Evolutionary conservation across 2,113 vertebrate species (phyloP).

Genomic region (Pteropus alecto): DNA sequence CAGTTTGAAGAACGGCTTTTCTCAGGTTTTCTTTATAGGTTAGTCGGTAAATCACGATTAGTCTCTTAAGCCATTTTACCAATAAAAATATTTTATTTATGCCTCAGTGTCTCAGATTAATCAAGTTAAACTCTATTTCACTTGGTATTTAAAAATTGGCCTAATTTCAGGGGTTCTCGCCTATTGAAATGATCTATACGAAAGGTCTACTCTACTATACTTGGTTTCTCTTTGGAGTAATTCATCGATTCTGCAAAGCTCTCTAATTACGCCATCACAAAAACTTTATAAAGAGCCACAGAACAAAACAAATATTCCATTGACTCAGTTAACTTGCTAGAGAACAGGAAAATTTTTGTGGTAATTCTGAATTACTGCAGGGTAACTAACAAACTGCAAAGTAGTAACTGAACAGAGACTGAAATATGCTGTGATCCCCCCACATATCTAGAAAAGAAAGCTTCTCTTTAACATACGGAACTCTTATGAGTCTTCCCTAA

Average conservation of each 20-base stretch:
- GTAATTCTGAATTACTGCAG: neutral
- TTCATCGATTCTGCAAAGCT: neutral
- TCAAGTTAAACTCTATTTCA: neutral
- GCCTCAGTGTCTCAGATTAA: neutral
- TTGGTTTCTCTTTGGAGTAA: neutral
- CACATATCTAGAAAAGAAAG: neutral
- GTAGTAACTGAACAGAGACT: neutral
- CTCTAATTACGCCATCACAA: neutral
- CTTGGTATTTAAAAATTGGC: neutral
- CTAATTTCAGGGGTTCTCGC: neutral
- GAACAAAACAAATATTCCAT: conserved; percentile 14
- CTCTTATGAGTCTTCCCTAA: neutral
- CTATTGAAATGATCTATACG: neutral
- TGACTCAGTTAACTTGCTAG: neutral
- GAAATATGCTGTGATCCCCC: neutral
- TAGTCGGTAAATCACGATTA: neutral
- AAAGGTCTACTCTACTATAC: neutral
- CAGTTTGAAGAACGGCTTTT: neutral
- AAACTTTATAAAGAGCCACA: neutral
- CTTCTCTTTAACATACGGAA: neutral
- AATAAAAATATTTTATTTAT: conserved; percentile 36
- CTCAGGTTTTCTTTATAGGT: neutral
- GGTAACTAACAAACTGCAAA: neutral
- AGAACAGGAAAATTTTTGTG: neutral
- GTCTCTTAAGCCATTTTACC: neutral